Evolutionary conservation across 64 coral and sea anemone species (phyloP).

Genomic region (Trachythela sp.): DNA sequence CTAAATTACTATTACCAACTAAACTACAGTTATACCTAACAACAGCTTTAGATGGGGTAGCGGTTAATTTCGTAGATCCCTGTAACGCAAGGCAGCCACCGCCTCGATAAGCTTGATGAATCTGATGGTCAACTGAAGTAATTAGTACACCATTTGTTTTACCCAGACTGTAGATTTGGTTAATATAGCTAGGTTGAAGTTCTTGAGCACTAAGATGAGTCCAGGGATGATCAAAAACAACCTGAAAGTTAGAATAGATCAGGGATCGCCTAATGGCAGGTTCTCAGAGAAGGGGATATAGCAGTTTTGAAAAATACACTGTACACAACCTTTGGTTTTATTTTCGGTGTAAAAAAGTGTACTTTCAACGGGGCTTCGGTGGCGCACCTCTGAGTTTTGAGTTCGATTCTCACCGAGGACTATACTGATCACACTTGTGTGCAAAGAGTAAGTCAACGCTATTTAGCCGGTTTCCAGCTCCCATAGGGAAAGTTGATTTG

Average conservation of each 20-base stretch:
- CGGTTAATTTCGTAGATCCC: not conserved
- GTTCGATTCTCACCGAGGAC: too few species aligned
- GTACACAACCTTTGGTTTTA: too few species aligned
- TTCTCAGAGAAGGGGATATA: too few species aligned
- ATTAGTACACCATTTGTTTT: not conserved
- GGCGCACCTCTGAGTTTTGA: too few species aligned
- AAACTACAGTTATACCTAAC: not conserved
- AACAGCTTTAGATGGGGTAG: not conserved
- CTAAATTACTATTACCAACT: too few species aligned
- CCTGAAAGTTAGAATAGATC: not conserved
- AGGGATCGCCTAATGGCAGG: not conserved
- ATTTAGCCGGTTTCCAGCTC: too few species aligned
- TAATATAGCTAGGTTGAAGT: not conserved
- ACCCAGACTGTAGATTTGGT: slow-evolving; percentile 16
- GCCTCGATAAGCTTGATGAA: not conserved
- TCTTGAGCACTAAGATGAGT: not conserved
- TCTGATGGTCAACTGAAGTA: not conserved
- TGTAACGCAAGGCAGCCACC: not conserved
- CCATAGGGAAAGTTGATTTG: too few species aligned
- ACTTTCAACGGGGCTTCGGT: too few species aligned
- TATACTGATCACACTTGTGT: too few species aligned
- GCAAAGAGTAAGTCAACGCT: too few species aligned
- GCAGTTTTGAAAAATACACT: too few species aligned
- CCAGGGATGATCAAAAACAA: not conserved
- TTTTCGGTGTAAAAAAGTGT: too few species aligned